Evolutionary conservation across 2,113 vertebrate species (phyloP).

Genomic region (Cairina moschata): DNA sequence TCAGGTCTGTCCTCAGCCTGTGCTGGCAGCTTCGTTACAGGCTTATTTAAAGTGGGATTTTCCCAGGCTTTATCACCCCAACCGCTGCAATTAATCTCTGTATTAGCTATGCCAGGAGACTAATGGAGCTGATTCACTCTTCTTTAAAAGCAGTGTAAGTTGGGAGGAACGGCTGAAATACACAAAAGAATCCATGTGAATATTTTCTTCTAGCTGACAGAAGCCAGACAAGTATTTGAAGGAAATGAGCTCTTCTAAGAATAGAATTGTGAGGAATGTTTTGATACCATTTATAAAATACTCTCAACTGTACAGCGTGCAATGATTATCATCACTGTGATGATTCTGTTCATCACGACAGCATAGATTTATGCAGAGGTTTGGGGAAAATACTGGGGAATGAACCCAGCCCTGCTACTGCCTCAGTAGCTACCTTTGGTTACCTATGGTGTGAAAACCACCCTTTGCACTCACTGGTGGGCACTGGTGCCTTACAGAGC

Average conservation of each 20-base stretch:
- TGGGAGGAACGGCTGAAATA: background rate
- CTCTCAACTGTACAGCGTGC: background rate
- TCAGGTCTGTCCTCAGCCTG: background rate
- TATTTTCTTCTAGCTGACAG: background rate
- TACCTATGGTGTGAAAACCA: fast-evolving
- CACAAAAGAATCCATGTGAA: background rate
- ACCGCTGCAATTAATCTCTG: background rate
- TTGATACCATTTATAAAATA: background rate
- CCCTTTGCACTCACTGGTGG: background rate
- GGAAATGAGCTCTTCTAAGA: background rate
- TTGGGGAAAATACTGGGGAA: background rate
- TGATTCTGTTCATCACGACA: background rate
- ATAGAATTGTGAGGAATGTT: background rate
- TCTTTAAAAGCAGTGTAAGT: background rate
- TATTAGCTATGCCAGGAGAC: background rate
- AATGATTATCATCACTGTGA: background rate
- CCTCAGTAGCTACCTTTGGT: background rate
- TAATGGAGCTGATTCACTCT: background rate
- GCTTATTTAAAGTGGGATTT: background rate
- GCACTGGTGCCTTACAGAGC: background rate
- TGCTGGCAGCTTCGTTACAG: background rate
- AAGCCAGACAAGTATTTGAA: background rate
- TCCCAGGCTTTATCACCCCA: background rate
- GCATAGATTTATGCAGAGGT: background rate
- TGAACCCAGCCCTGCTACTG: background rate